Evolutionary conservation across 1,140 invertebrate species (phyloP).

Genomic region (Ooceraea biroi): DNA sequence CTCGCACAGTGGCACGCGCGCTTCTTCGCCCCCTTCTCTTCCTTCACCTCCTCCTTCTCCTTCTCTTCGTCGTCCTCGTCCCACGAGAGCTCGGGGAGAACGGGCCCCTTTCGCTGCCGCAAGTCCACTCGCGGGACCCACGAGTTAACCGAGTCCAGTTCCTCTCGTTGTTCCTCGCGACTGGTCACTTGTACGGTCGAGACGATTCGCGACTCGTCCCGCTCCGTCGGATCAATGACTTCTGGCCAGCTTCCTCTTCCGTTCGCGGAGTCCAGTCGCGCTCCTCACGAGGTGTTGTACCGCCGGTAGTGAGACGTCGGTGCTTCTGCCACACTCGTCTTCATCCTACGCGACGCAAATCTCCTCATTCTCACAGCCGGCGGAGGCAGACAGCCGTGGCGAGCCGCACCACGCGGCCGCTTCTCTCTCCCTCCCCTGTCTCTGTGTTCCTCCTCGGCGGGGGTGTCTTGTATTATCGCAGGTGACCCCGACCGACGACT

Average conservation of each 20-base stretch:
- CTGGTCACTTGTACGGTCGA: slow-evolving; percentile 39
- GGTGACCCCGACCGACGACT: slow-evolving; percentile 56
- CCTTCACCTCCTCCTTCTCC: slow-evolving; percentile 6
- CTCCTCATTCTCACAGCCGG: slow-evolving; percentile 69
- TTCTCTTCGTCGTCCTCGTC: too few relatives aligned
- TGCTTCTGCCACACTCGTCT: slow-evolving; percentile 72
- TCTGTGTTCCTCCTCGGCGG: neutral
- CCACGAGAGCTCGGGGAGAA: slow-evolving; percentile 10
- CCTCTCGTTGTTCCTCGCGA: slow-evolving; percentile 7
- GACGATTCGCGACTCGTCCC: slow-evolving; percentile 30
- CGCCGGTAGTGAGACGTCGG: slow-evolving; percentile 68
- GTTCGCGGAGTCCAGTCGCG: slow-evolving; percentile 3
- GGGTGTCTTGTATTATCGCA: slow-evolving; percentile 61
- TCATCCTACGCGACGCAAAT: slow-evolving; percentile 63
- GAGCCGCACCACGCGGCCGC: slow-evolving; percentile 40
- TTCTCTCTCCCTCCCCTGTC: neutral
- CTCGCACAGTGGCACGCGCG: slow-evolving; percentile 60
- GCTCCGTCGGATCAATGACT: slow-evolving; percentile 34
- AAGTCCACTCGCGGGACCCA: neutral
- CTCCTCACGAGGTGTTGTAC: slow-evolving; percentile 76
- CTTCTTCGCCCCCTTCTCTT: slow-evolving; percentile 28
- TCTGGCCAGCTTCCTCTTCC: neutral
- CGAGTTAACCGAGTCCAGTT: slow-evolving; percentile 28
- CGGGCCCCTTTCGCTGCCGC: neutral
- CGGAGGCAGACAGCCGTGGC: slow-evolving; percentile 32